Percentiles rank a stretch among this genome's conserved stretches.
phyloP scores from a whole-genome alignment of 2,113 vertebrate genomes.

The Salminus brasiliensis region DNA sequence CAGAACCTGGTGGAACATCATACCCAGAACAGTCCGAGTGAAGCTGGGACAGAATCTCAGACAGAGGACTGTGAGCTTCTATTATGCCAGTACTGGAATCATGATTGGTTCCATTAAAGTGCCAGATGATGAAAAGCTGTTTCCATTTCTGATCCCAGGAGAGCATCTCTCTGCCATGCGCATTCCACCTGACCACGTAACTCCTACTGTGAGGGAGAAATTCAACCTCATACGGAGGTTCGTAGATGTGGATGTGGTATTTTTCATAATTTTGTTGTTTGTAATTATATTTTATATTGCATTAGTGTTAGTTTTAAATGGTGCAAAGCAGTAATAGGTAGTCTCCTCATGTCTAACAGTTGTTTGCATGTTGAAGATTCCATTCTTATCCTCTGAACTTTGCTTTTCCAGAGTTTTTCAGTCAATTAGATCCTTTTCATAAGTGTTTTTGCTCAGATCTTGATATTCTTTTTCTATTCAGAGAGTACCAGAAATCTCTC shows the following conservation, averaged over 20 bases:
- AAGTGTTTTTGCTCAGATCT: no score
- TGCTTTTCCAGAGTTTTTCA: no score
- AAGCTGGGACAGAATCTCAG: neutral
- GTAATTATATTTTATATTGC: no score
- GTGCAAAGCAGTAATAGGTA: no score
- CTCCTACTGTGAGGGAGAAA: neutral
- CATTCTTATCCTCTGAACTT: no score
- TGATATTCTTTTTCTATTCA: no score
- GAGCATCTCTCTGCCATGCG: neutral
- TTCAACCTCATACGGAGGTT: neutral
- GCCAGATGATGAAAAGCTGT: neutral
- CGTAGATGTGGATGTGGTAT: neutral
- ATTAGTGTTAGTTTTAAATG: no score
- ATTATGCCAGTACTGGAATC: neutral
- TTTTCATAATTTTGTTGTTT: neutral
- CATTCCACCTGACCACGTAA: neutral
- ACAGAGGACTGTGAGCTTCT: neutral
- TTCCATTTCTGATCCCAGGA: slow-evolving; percentile 19
- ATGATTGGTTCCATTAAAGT: neutral
- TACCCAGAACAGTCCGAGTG: neutral
- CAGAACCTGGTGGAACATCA: neutral
- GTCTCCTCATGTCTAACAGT: no score
- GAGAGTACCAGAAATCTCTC: no score
- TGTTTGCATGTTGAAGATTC: no score
- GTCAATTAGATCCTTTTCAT: no score